These are phyloP conservation scores for Lampropteryx suffumata DNA, from an alignment of 2,888 invertebrate genomes.

Conservation along the genomic window DNA sequence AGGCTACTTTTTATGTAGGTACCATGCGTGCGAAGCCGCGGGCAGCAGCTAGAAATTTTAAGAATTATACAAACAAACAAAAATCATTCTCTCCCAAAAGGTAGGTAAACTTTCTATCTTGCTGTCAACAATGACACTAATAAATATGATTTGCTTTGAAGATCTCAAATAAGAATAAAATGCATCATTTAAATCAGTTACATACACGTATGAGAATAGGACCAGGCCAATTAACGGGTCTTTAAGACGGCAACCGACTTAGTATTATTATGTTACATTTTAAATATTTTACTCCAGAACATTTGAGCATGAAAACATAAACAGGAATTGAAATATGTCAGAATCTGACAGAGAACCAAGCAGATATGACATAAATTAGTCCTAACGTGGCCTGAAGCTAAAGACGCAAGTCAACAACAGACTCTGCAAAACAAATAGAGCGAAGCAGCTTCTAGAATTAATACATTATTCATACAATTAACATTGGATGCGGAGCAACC, in stretches of 20 bases:
- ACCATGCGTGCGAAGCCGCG: too few relatives aligned
- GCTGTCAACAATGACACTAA: too few relatives aligned
- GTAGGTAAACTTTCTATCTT: too few relatives aligned
- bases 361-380: not conserved
- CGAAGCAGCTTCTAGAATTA: constrained; percentile 38
- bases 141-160: too few relatives aligned
- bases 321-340: too few relatives aligned
- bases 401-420: constrained; percentile 5
- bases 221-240: constrained; percentile 58
- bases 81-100: too few relatives aligned
- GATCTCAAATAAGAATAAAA: constrained; percentile 6
- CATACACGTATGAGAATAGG: constrained; percentile 34
- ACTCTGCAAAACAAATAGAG: constrained; percentile 43
- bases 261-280: not conserved
- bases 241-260: constrained; percentile 27
- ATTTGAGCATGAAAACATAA: too few relatives aligned
- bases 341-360: not conserved
- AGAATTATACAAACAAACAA: too few relatives aligned
- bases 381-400: not conserved
- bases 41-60: too few relatives aligned
- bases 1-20: too few relatives aligned
- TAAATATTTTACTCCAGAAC: too few relatives aligned
- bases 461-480: constrained; percentile 30
- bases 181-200: constrained; percentile 22
- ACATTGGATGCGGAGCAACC: constrained; percentile 8